phyloP scores from a whole-genome alignment of 2,113 vertebrate genomes.

The Mastomys natalensis region DNA sequence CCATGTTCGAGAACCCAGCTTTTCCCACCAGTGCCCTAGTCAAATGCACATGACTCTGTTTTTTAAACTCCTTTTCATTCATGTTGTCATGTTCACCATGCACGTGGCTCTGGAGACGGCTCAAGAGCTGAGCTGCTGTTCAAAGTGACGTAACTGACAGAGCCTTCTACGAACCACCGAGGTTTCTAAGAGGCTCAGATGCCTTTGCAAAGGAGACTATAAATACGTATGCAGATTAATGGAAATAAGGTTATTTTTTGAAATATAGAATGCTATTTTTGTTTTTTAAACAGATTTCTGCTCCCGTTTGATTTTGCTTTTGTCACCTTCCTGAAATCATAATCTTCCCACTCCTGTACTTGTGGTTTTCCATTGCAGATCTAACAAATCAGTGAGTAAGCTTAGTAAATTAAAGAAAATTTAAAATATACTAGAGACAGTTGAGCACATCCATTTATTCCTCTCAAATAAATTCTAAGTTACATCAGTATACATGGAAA shows the following conservation, averaged over 20 bases:
- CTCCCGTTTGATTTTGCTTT: conserved; percentile 72
- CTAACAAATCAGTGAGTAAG: conserved; percentile 66
- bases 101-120: conserved; percentile 24
- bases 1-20: conserved; percentile 29
- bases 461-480: conserved; percentile 24
- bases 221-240: conserved; percentile 78
- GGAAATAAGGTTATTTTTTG: conserved; percentile 74
- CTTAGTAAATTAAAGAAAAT: conserved; percentile 67
- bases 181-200: conserved; percentile 63
- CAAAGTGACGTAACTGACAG: conserved; percentile 69
- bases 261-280: conserved; percentile 72
- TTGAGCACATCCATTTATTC: neutral
- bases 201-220: conserved; percentile 71
- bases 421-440: conserved; percentile 54
- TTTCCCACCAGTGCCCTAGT: neutral
- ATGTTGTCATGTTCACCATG: conserved; percentile 48
- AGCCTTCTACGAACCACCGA: conserved; percentile 59
- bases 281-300: conserved; percentile 70
- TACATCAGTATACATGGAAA: neutral
- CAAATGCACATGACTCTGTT: neutral
- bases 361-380: conserved; percentile 75
- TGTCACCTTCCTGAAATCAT: conserved; percentile 78
- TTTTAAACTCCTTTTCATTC: conserved; percentile 62
- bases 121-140: conserved; percentile 58
- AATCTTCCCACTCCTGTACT: conserved; percentile 71